phyloP scores from a whole-genome alignment of 2,888 invertebrate species.

The Megastigmus dorsalis region DNA sequence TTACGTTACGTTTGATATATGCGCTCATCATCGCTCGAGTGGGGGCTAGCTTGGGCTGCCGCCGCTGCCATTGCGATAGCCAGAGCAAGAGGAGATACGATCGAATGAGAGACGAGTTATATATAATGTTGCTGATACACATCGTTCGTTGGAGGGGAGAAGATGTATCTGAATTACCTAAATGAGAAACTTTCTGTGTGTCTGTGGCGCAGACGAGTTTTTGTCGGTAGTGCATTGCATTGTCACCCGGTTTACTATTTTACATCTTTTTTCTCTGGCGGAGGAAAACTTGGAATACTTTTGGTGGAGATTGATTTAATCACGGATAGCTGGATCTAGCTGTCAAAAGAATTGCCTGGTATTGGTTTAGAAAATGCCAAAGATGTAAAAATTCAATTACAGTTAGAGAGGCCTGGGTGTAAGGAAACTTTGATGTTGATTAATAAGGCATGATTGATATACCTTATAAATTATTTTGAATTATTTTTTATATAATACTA shows the following conservation, averaged over 20 bases:
- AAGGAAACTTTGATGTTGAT: too few species aligned
- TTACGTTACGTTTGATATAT: constrained; percentile 55
- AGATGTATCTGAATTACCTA: constrained; percentile 25
- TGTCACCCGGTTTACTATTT: neutral
- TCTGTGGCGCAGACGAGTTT: too few species aligned
- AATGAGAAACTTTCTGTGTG: constrained; percentile 12
- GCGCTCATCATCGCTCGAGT: constrained; percentile 45
- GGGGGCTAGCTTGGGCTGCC: neutral
- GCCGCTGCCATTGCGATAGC: neutral
- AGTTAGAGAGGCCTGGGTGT: too few species aligned
- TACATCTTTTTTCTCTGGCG: neutral
- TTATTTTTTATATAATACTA: too few species aligned
- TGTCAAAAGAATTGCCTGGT: too few species aligned
- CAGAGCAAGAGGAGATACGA: constrained; percentile 11
- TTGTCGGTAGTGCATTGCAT: too few species aligned
- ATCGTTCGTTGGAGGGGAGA: neutral
- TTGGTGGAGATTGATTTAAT: too few species aligned
- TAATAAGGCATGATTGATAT: too few species aligned
- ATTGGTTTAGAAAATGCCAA: neutral
- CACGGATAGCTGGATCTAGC: too few species aligned
- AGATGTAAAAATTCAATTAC: too few species aligned
- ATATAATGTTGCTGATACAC: constrained; percentile 24
- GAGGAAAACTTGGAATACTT: too few species aligned
- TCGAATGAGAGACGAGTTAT: constrained; percentile 26
- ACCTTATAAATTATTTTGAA: too few species aligned